Conservation (phyloP, 1,140 invertebrate species). For the Drepana arcuata region DNA sequence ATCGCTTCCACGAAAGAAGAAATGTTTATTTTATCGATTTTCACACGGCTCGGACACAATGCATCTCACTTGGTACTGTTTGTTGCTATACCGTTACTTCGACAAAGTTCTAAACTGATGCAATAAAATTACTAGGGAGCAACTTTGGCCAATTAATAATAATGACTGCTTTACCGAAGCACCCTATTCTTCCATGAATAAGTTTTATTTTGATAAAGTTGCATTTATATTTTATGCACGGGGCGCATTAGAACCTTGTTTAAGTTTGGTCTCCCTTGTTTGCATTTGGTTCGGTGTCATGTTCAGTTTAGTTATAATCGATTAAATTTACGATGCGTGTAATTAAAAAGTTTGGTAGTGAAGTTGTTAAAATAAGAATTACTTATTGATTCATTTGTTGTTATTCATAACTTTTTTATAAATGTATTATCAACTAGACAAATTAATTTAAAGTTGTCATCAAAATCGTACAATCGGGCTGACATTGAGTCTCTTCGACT, state of each 20-base stretch:
- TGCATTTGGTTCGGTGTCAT: too few species aligned
- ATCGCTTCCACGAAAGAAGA: too few species aligned
- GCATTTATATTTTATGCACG: slow-evolving; percentile 26
- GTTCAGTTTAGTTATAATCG: slow-evolving; percentile 39
- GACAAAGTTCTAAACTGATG: slow-evolving; percentile 42
- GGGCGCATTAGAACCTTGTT: slow-evolving; percentile 43
- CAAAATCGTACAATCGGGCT: too few species aligned
- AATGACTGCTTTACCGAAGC: slow-evolving; percentile 40
- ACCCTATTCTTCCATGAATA: slow-evolving; percentile 41
- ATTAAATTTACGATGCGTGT: slow-evolving; percentile 56
- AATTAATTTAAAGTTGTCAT: too few species aligned
- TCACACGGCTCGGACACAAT: slow-evolving; percentile 53
- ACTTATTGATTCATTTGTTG: slow-evolving; percentile 3
- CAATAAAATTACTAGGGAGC: slow-evolving; percentile 39
- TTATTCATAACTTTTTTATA: too few species aligned
- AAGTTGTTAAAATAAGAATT: not conserved
- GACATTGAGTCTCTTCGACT: too few species aligned
- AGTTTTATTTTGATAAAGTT: slow-evolving; percentile 58
- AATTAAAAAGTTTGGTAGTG: slow-evolving; percentile 38
- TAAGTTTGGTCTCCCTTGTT: slow-evolving; percentile 25
- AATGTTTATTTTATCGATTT: slow-evolving; percentile 71
- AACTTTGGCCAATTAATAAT: slow-evolving; percentile 60
- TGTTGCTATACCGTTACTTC: slow-evolving; percentile 19
- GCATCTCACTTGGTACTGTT: slow-evolving; percentile 32
- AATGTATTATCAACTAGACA: too few species aligned